Evolutionary conservation across 2,888 invertebrate species (phyloP).

Genomic region (Drosophila yooni): DNA sequence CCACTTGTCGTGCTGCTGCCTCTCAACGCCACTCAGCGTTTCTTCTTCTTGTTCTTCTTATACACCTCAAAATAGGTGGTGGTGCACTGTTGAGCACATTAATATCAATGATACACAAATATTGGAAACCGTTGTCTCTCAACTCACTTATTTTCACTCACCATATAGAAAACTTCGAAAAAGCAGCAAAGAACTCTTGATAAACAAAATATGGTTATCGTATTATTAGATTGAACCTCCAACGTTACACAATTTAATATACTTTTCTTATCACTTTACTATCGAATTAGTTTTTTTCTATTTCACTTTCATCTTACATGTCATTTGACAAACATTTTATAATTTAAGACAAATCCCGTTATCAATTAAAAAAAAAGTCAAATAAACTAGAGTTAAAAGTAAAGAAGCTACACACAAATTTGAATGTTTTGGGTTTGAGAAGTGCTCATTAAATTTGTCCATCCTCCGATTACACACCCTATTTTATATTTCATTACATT

Average conservation of each 20-base stretch:
- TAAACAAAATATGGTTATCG: neutral
- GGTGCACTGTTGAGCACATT: neutral
- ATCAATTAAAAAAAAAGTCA: neutral
- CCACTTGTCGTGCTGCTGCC: constrained; percentile 27
- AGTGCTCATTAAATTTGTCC: neutral
- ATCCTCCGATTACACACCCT: neutral
- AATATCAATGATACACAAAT: neutral
- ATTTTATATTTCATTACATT: neutral
- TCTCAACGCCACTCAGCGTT: constrained; percentile 45
- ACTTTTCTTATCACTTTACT: neutral
- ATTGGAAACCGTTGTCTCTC: neutral
- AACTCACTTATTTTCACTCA: neutral
- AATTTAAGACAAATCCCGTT: neutral
- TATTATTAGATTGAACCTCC: neutral
- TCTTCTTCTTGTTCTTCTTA: constrained; percentile 12
- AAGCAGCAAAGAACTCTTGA: neutral
- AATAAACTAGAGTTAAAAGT: neutral
- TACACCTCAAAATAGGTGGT: neutral
- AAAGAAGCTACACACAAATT: neutral
- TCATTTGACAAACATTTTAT: neutral
- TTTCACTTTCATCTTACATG: neutral
- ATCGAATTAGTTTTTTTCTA: neutral
- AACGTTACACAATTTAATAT: neutral
- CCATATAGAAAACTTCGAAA: neutral
- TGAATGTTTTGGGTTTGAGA: neutral